Evolutionary conservation across 2,888 invertebrate genomes (phyloP), one percentile per base, ranked within the genome.

Genomic region (Crepidodera aurea): DNA sequence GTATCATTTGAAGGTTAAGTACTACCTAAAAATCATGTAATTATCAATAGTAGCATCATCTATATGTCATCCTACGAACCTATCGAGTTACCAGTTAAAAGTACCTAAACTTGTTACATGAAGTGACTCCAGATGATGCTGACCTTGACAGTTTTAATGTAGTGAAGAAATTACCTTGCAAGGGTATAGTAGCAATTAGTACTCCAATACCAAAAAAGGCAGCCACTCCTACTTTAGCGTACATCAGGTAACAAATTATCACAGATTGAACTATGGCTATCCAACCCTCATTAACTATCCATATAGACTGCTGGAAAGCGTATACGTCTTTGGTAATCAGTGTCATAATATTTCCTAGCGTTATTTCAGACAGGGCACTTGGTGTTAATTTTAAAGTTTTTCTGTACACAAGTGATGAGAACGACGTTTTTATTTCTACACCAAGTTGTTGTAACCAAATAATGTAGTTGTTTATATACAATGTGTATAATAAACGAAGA

Each of bases 281-380:
- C 93, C 96, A 94, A 15, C 96, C 83, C 78, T 94, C 96, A 81
- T 96, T 95, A 6, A 94, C 81, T 77, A 95, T 94, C 71, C 93
- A 87, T 37, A 94, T 85, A 5, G 92, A 91, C 74, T 91, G 86
- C 79, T 97, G 96, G 79, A 97, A 94, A 56, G 94, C 87, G 71
- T 90, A 90, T 66, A 96, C 92, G 79, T 98, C 98, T 77, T 96
- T 98, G 1, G 96, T 94, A 60, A 98, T 84, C 10, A 96, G 85
- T 75, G 96, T 96, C 32, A 96, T 93, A 63, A 88, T 85, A 76
- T 87, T 87, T 0, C 88, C 88, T 51, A n/a, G 27, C 13, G 70
- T 70, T 50, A 69, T 69, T 22, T 68, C 63, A 12, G 60, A 62
- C 37, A 69, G 48, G 10, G 70, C 71, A 7, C 51, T 34, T 16